Evolutionary conservation across 2,113 vertebrate species (phyloP).

Genomic region (Cyanistes caeruleus): DNA sequence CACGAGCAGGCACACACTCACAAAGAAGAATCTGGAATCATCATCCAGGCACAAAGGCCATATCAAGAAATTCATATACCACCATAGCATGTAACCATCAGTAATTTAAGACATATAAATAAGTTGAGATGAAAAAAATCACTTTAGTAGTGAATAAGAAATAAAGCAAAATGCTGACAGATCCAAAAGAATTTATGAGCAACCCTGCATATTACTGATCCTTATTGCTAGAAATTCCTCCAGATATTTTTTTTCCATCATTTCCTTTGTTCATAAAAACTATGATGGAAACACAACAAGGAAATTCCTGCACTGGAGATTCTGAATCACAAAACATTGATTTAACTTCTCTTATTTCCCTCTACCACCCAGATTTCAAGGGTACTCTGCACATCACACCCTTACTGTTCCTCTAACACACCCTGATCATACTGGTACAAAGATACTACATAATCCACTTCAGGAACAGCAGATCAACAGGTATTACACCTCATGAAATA

Average conservation of each 20-base stretch:
- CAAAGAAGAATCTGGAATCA: not conserved
- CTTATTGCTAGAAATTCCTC: not conserved
- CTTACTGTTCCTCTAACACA: not conserved
- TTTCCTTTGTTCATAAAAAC: not conserved
- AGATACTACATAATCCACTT: not conserved
- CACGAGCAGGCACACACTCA: not conserved
- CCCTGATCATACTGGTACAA: not conserved
- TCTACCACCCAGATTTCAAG: not conserved
- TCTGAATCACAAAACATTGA: not conserved
- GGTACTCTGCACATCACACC: not conserved
- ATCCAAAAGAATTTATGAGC: not conserved
- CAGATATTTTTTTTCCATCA: accelerated
- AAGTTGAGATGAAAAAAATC: not conserved
- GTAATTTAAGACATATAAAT: not conserved
- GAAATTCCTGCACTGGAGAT: not conserved
- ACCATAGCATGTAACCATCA: not conserved
- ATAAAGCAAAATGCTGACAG: not conserved
- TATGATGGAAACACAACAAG: not conserved
- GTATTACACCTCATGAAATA: not conserved
- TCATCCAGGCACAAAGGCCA: not conserved
- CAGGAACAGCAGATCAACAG: not conserved
- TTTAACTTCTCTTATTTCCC: not conserved
- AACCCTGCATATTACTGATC: not conserved
- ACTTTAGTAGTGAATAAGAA: not conserved
- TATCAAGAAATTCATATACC: not conserved